phyloP scores from a whole-genome alignment of 2,888 invertebrate genomes.

The Cerceris rybyensis region DNA sequence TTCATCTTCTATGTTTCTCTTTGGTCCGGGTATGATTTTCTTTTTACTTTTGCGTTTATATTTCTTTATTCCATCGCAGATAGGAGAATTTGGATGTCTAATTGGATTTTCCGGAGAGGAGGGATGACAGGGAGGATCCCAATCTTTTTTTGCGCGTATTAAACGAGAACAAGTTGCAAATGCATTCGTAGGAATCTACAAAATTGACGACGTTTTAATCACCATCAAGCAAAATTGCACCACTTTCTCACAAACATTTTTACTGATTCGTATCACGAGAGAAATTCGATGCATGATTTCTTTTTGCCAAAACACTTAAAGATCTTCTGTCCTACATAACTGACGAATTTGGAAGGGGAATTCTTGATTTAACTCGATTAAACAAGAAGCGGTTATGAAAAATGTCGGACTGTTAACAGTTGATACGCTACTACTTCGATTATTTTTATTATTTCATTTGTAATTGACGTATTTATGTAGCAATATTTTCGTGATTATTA shows the following conservation, averaged over 20 bases:
- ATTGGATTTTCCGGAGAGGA: background rate
- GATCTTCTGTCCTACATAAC: background rate
- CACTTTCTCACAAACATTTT: slow-evolving; percentile 34
- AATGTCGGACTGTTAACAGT: slow-evolving; percentile 8
- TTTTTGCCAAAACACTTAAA: background rate
- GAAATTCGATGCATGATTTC: background rate
- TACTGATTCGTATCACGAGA: background rate
- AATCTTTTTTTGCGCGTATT: background rate
- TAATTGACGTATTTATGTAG: slow-evolving; percentile 6
- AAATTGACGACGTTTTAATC: background rate
- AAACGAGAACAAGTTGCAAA: slow-evolving; percentile 1
- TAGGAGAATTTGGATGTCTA: background rate
- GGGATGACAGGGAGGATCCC: background rate
- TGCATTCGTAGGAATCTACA: background rate
- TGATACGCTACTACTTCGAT: slow-evolving; percentile 7
- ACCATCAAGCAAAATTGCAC: background rate
- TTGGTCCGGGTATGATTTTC: background rate
- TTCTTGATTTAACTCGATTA: no score
- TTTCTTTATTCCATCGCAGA: background rate
- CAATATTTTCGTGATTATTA: background rate
- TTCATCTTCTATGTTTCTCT: background rate
- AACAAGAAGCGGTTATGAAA: background rate
- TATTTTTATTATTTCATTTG: slow-evolving; percentile 43
- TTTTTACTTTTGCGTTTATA: background rate
- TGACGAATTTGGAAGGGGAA: background rate